Evolutionary conservation across 1,140 invertebrate genomes (phyloP).

Genomic region (Ceratina calcarata): DNA sequence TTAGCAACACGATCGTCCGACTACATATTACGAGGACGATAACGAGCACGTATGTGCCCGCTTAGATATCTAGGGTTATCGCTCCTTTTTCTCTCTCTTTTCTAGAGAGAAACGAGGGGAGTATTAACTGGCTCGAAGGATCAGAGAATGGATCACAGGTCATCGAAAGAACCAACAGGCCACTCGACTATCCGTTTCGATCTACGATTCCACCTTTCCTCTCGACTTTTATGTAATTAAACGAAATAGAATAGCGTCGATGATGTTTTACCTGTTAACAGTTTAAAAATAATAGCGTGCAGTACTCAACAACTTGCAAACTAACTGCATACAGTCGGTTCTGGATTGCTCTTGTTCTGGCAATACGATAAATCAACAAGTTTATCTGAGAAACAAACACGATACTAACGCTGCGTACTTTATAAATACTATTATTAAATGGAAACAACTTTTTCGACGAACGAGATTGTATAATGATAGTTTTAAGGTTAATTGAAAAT

Average conservation of each 20-base stretch:
- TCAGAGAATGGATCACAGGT: constrained; percentile 35
- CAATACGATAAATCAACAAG: too few relatives aligned
- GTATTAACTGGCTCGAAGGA: constrained; percentile 31
- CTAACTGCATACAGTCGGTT: neutral
- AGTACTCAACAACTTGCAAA: neutral
- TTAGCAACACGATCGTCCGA: constrained; percentile 66
- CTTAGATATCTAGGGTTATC: constrained; percentile 54
- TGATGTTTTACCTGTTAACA: neutral
- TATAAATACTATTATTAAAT: too few relatives aligned
- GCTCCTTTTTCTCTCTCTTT: constrained; percentile 35
- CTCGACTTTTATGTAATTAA: neutral
- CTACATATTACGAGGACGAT: constrained; percentile 60
- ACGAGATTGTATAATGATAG: too few relatives aligned
- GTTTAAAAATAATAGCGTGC: too few relatives aligned
- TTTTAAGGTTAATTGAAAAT: too few relatives aligned
- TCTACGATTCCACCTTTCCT: neutral
- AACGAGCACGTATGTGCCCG: constrained; percentile 46
- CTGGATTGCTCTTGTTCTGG: too few relatives aligned
- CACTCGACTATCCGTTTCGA: neutral
- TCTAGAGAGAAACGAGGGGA: constrained; percentile 27
- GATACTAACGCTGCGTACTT: too few relatives aligned
- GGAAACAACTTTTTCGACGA: too few relatives aligned
- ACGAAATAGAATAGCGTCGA: neutral
- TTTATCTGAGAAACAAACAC: too few relatives aligned
- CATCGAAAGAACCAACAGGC: constrained; percentile 19